Base-by-base conservation (phyloP, 2,888 invertebrate genomes). In the Platypus cylindrus region DNA sequence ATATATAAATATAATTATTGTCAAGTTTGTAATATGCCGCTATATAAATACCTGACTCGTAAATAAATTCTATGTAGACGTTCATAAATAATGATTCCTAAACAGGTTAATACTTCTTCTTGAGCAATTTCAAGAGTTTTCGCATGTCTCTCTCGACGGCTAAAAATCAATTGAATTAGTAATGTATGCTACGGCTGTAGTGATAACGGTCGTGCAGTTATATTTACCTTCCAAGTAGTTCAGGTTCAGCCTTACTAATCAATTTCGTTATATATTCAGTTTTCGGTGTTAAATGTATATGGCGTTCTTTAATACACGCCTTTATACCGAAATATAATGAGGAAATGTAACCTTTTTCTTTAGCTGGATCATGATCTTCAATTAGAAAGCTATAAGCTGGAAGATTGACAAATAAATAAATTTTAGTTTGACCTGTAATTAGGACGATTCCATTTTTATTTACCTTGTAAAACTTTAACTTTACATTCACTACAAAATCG, bases 71-170 rank as follows among this genome's bases (percentile, higher is more conserved):
- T 76, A 57, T 90, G 84, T 30, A 94, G 70, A 37, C 90, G 72
- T 57, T 91, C 90, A 58, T 89, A 89, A 52, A 93, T 78, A 60
- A 90, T 89, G 60, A 93, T 83, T 8, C 93, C 93, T 40, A 94
- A 73, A 60, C 93, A 94, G 7, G 90, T 91, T 45, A 94, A 68
- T 36, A 94, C 91, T 66, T 94, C 93, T 63, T 93, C 91, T 64
- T 94, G 93, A 48, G 93, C 93, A 45, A 91, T 89, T 67, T 93
- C 93, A 50, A 94, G 64, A n/a, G 93, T 93, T 65, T 93, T 93
- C 5, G 93, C 93, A 59, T 94, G 93, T 36, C 93, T 72, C 60
- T 93, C 93, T 41, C 91, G 71, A 47, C 83, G 76, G 55, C 82
- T 80, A 17, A 29, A 45, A 40, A 23, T 8, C 5, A 5, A 5